Base-by-base conservation (phyloP, 2,797 vertebrate genomes). In the Gymnoscopelus microlampas region DNA sequence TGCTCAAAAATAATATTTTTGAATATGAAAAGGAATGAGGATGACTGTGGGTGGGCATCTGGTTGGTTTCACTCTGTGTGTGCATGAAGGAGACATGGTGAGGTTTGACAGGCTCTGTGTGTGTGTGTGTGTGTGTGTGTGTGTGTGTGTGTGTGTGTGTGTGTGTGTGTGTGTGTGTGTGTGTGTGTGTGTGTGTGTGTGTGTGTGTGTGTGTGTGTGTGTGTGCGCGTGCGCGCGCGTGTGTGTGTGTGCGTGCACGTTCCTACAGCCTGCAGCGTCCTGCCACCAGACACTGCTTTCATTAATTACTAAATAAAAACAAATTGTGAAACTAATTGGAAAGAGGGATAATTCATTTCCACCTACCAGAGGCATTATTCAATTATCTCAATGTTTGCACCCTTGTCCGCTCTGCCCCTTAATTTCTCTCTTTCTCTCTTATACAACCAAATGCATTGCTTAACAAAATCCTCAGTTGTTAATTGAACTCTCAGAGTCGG, bases 241-340 rank as follows among this genome's bases (percentile, higher is more conserved):
- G 29, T 12, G 51, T 54, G 62, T 15, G 62, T 39, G 51, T 23
- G 29, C 57, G 44, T 73, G 68, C 50, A 62, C 23, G 63, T 53
- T 59, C 86, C 82, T 68, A 89, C 71, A 80, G 88, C 91, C 91
- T 3, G 63, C 72, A 79, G 90, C 88, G 80, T 75, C 72, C 83
- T 79, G 88, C 86, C 85, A 89, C 88, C 89, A 92, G 91, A 88
- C 88, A 53, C 83, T 87, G 91, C 88, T 93, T 90, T 90, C 90
- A 93, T 94, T 94, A 93, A 95, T 94, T 93, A 93, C 91, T 92
- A 94, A 94, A 94, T 94, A 94, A 93, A 94, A 94, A 94, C 91
- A 88, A 94, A 94, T 93, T 89, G 92, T 93, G 87, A 93, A 95
- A 93, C 91, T 93, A 94, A 94, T 93, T 94, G 93, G 93, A 94